Conservation (phyloP, 2,113 vertebrate genomes). For the Saimiri boliviensis region DNA sequence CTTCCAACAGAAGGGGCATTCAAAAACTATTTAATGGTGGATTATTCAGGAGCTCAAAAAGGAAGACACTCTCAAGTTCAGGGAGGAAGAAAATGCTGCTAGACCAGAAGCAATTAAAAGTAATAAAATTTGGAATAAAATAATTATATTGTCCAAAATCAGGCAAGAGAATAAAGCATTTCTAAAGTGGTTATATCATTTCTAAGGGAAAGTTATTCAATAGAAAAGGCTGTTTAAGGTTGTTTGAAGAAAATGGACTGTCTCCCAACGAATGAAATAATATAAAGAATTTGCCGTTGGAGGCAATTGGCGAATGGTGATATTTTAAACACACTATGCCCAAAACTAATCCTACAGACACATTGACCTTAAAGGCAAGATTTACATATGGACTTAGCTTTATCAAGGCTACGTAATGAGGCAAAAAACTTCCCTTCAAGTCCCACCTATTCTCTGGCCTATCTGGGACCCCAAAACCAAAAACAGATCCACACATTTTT, state of each 20-base stretch:
- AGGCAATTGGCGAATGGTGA: neutral
- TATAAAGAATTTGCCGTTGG: neutral
- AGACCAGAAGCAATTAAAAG: neutral
- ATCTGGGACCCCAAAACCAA: neutral
- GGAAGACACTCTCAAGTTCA: slow-evolving; percentile 8
- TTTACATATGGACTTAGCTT: neutral
- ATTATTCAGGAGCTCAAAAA: slow-evolving; percentile 40
- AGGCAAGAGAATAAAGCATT: slow-evolving; percentile 4
- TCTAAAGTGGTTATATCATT: slow-evolving; percentile 28
- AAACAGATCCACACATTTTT: neutral
- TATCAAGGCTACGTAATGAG: neutral
- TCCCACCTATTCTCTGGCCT: neutral
- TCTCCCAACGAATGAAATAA: neutral
- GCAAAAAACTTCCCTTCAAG: neutral
- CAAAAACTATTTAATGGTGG: neutral
- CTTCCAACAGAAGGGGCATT: slow-evolving; percentile 2
- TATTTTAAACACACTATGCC: neutral
- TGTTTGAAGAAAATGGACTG: neutral
- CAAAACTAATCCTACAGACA: neutral
- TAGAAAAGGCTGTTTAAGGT: neutral
- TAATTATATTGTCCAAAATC: slow-evolving; percentile 31
- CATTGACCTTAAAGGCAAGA: neutral
- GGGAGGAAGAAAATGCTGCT: neutral
- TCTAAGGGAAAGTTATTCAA: neutral
- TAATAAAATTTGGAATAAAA: slow-evolving; percentile 43